Conservation (phyloP, 2,113 vertebrate species). For the Cyanoramphus novaezelandiae region DNA sequence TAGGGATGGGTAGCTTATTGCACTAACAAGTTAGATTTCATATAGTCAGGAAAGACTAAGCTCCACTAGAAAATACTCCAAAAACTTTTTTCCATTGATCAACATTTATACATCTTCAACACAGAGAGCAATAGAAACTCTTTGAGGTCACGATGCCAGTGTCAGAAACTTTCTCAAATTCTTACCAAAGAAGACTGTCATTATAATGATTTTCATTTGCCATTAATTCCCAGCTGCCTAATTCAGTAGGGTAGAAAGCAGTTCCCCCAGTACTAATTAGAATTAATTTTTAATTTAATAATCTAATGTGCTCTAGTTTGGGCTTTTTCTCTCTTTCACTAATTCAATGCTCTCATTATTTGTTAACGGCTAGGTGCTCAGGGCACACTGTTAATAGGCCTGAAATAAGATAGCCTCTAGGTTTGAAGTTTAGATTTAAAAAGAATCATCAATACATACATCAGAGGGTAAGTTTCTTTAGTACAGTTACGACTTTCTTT, state of each 20-base stretch:
- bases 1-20: not conserved
- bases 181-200: not conserved
- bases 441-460: not conserved
- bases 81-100: not conserved
- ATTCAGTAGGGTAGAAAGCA: conserved; percentile 7
- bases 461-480: not conserved
- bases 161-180: not conserved
- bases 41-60: not conserved
- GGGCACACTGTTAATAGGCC: not conserved
- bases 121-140: not conserved
- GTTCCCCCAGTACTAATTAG: conserved; percentile 21
- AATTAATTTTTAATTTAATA: conserved; percentile 60
- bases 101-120: not conserved
- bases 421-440: not conserved
- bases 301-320: not conserved
- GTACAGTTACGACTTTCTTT: not conserved
- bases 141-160: not conserved
- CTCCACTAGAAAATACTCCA: not conserved
- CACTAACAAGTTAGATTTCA: not conserved
- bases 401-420: not conserved
- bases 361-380: not conserved
- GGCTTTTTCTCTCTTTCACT: not conserved
- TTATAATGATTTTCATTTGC: conserved; percentile 30
- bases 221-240: conserved; percentile 39
- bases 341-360: conserved; percentile 5